Evolutionary conservation across 2,888 invertebrate genomes (phyloP).

Genomic region (Elmis aenea): DNA sequence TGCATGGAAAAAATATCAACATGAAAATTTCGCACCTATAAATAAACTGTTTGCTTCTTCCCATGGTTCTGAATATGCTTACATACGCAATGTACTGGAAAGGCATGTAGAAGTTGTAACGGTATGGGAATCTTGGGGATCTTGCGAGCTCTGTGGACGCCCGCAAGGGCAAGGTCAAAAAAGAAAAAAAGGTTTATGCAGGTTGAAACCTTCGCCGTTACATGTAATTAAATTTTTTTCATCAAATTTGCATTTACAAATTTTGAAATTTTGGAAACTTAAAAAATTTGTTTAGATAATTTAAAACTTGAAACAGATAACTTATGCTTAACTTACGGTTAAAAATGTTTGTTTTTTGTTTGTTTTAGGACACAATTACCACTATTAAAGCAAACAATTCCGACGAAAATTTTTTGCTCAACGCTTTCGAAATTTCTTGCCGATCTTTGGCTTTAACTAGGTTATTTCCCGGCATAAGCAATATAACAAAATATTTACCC

Average conservation of each 20-base stretch:
- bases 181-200: slow-evolving; percentile 49
- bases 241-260: neutral
- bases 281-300: neutral
- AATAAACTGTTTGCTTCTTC: slow-evolving; percentile 47
- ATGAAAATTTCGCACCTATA: slow-evolving; percentile 46
- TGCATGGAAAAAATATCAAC: slow-evolving; percentile 50
- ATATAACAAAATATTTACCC: slow-evolving; percentile 47
- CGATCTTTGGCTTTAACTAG: slow-evolving; percentile 46
- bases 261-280: neutral
- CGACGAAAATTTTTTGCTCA: slow-evolving; percentile 24
- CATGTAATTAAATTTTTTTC: neutral
- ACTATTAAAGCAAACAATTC: too few species aligned
- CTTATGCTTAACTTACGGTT: too few species aligned
- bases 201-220: slow-evolving; percentile 41
- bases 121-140: slow-evolving; percentile 52
- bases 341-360: neutral
- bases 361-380: too few species aligned
- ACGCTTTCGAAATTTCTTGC: slow-evolving; percentile 43
- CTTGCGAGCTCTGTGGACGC: slow-evolving; percentile 49
- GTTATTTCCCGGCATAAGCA: slow-evolving; percentile 48
- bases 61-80: slow-evolving; percentile 41
- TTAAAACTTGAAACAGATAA: neutral
- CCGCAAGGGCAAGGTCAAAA: slow-evolving; percentile 42
- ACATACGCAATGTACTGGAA: slow-evolving; percentile 43
- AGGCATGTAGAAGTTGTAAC: slow-evolving; percentile 48